Evolutionary conservation across 2,888 invertebrate species (phyloP).

Genomic region (Cerceris rybyensis): DNA sequence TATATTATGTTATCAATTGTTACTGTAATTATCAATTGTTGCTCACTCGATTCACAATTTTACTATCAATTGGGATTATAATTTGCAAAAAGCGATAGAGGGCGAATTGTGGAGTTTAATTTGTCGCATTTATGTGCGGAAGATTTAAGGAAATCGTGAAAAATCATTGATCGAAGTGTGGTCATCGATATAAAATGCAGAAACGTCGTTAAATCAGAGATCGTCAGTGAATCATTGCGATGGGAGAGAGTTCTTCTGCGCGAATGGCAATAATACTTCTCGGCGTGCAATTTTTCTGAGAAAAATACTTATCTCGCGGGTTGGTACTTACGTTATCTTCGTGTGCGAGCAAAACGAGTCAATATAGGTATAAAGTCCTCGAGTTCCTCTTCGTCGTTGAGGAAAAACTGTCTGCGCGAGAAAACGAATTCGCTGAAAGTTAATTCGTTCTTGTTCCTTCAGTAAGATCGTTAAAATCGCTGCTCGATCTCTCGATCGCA

Average conservation of each 20-base stretch:
- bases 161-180: not conserved
- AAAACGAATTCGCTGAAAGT: constrained; percentile 2
- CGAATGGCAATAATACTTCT: constrained; percentile 25
- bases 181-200: not conserved
- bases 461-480: not conserved
- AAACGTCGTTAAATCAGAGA: constrained; percentile 21
- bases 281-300: constrained; percentile 23
- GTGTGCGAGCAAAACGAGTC: constrained; percentile 31
- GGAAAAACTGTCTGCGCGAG: constrained; percentile 10
- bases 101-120: too few relatives aligned
- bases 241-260: not conserved
- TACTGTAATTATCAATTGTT: too few relatives aligned
- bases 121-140: too few relatives aligned
- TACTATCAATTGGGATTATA: too few relatives aligned
- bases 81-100: too few relatives aligned
- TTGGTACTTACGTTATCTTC: constrained; percentile 32
- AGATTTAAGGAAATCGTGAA: too few relatives aligned
- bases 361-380: constrained; percentile 24
- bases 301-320: constrained; percentile 36
- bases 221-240: constrained; percentile 37
- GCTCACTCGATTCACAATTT: too few relatives aligned
- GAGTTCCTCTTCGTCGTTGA: constrained; percentile 11
- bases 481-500: not conserved
- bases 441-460: not conserved
- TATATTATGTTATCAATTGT: too few relatives aligned